Base-by-base conservation (phyloP, 2,113 vertebrate genomes). In the Onychorhynchus coronatus region DNA sequence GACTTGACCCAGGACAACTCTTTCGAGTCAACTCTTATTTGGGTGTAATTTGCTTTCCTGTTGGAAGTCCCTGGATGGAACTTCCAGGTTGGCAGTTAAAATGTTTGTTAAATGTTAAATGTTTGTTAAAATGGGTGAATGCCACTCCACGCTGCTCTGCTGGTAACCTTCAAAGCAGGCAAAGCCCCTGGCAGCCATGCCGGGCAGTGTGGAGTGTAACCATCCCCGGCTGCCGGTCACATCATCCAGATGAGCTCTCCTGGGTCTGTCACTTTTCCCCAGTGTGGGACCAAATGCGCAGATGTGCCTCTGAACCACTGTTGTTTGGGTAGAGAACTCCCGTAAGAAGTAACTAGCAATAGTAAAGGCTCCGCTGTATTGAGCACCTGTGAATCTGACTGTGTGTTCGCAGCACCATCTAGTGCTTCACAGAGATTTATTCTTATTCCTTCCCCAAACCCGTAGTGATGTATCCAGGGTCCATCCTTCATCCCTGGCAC, bases 361-460 rank as follows among this genome's bases (percentile, higher is more conserved):
- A 39, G 44, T 2, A 0, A 49, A 18, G 77, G 17, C 24, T 55
- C 21, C 1, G 6, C 53, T 22, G 19, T 1, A 0, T 0, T 0
- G 72, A 59, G 25, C 30, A 9, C 3, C 39, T 2, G 35, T 9
- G 4, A 8, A 6, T 30, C 59, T 8, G n/a, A 3, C 8, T 6
- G 52, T 35, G 91, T 31, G 83, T 7, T 5, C 41, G 35, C 92
- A 73, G 87, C 97, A 96, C 97, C 98, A 98, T 53, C 98, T 98
- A 97, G 97, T 88, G 98, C 93, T 79, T 52, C 30, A 6, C 20
- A 22, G 35, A 22, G 77, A 74, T 59, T 49, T 9, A 8, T 25
- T 30, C 2, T 11, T 10, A 6, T 31, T 25, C 47, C 9, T 70
- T 31, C 13, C 49, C 6, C 22, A 16, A 62, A 53, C 4, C 27